Conservation (phyloP, 2,113 vertebrate species). For the Cygnus atratus region DNA sequence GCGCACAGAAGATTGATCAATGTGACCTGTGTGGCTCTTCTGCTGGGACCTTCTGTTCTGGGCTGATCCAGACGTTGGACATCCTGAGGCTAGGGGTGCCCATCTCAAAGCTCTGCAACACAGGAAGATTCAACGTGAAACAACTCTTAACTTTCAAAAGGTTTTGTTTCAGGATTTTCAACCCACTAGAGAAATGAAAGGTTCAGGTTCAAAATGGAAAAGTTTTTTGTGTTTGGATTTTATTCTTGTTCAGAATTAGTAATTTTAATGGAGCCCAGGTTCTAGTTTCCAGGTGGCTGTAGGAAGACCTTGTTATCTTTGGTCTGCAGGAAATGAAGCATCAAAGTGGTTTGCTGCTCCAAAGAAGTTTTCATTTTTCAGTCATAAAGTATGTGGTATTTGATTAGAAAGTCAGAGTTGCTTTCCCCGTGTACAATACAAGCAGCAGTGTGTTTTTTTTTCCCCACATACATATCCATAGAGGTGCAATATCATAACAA, state of each 20-base stretch:
- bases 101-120: not conserved
- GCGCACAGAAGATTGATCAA: not conserved
- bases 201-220: not conserved
- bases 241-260: not conserved
- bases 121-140: not conserved
- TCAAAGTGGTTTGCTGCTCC: not conserved
- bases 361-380: not conserved
- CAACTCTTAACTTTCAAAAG: not conserved
- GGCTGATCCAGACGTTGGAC: not conserved
- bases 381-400: not conserved
- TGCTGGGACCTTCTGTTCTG: not conserved
- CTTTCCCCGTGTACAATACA: not conserved
- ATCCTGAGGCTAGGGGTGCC: not conserved
- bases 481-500: not conserved
- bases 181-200: not conserved
- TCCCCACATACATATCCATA: not conserved
- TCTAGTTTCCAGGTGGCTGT: not conserved
- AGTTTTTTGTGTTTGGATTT: not conserved
- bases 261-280: not conserved
- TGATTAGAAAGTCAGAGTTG: not conserved
- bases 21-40: not conserved
- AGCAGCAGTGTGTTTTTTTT: not conserved
- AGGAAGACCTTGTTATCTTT: not conserved
- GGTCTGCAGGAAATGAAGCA: not conserved
- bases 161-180: not conserved